Evolutionary conservation across 2,888 invertebrate genomes (phyloP).

Genomic region (Nemotelus nigrinus): DNA sequence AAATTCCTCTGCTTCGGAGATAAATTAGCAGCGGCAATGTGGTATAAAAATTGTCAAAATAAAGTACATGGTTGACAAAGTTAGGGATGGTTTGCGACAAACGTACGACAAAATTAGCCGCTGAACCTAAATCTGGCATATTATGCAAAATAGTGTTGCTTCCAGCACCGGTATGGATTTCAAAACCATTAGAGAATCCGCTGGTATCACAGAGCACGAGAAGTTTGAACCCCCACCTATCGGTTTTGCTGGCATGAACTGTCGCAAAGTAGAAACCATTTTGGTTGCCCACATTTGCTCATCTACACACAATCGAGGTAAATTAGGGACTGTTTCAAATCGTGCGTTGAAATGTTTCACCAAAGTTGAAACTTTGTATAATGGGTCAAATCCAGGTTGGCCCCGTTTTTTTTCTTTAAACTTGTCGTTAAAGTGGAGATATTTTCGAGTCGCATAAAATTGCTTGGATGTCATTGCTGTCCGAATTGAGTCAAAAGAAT

Average conservation of each 20-base stretch:
- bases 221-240: constrained; percentile 2
- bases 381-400: constrained; percentile 14
- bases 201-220: constrained; percentile 53
- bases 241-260: constrained; percentile 11
- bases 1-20: constrained; percentile 35
- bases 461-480: constrained; percentile 5
- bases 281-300: constrained; percentile 10
- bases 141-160: constrained; percentile 49
- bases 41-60: constrained; percentile 42
- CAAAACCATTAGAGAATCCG: constrained; percentile 47
- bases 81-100: constrained; percentile 33
- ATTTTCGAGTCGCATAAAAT: constrained; percentile 6
- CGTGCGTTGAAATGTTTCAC: constrained; percentile 14
- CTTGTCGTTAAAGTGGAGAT: constrained; percentile 9
- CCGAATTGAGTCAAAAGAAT: not conserved
- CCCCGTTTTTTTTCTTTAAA: not conserved
- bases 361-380: constrained; percentile 1
- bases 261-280: not conserved
- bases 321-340: constrained; percentile 5
- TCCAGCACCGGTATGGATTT: constrained; percentile 42
- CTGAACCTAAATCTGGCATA: constrained; percentile 51
- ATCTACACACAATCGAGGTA: constrained; percentile 17
- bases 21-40: constrained; percentile 39
- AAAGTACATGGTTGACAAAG: constrained; percentile 30
- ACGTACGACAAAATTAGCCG: constrained; percentile 51